These are phyloP conservation scores for Xyliphius kryptos DNA, from an alignment of 2,113 vertebrate species.

Conservation along the genomic window DNA sequence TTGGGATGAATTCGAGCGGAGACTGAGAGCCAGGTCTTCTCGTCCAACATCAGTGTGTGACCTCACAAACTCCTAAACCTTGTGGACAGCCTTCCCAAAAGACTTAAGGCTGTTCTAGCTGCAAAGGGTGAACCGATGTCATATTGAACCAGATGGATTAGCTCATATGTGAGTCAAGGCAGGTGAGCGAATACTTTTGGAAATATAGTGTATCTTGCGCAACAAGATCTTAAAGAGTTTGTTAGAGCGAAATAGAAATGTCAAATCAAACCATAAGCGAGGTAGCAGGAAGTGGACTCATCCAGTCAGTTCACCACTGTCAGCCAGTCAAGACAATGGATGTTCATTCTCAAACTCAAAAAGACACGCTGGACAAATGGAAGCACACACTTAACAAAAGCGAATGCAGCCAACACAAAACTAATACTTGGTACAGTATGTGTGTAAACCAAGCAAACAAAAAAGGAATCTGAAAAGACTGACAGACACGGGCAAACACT, in stretches of 20 bases:
- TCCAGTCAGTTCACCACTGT: slow-evolving; percentile 35
- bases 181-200: no score
- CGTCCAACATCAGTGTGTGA: no score
- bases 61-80: no score
- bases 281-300: slow-evolving; percentile 34
- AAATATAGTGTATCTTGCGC: slow-evolving; percentile 8
- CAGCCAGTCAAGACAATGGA: slow-evolving; percentile 33
- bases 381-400: slow-evolving; percentile 13
- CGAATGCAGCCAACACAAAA: slow-evolving; percentile 33
- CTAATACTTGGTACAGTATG: slow-evolving; percentile 14
- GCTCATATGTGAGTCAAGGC: no score
- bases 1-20: slow-evolving; percentile 23
- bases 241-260: slow-evolving; percentile 45
- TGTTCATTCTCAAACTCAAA: slow-evolving; percentile 38
- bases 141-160: no score
- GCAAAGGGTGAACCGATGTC: no score
- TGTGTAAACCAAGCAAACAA: no score
- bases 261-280: slow-evolving; percentile 28
- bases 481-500: slow-evolving; percentile 16
- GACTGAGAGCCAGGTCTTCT: no score
- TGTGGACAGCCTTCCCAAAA: no score
- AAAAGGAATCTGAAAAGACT: slow-evolving; percentile 4
- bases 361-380: slow-evolving; percentile 23
- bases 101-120: no score
- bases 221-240: slow-evolving; percentile 50